These are phyloP conservation scores for Acrobasis suavella DNA, from an alignment of 2,888 invertebrate genomes.

Conservation along the genomic window DNA sequence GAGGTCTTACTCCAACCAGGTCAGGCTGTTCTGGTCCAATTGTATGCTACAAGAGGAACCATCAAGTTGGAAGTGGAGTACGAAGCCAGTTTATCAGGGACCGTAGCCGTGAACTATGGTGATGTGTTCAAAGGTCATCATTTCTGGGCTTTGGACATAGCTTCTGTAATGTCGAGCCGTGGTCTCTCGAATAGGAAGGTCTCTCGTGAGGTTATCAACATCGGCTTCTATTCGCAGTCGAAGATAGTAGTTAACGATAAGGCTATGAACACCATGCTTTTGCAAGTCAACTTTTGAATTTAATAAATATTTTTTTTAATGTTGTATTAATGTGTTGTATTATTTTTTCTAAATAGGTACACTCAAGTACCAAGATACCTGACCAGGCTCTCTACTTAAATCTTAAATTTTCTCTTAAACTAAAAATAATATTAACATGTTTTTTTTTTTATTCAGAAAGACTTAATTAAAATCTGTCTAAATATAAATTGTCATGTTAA, in stretches of 20 bases:
- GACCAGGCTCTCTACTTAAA: no score
- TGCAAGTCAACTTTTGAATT: slow-evolving; percentile 23
- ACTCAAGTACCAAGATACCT: no score
- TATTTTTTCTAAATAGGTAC: background rate
- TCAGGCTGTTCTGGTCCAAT: slow-evolving; percentile 38
- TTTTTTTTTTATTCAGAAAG: no score
- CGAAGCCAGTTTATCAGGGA: slow-evolving; percentile 42
- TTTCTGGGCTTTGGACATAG: slow-evolving; percentile 45
- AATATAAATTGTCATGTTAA: no score
- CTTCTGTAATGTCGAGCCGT: slow-evolving; percentile 33
- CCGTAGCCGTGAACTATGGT: slow-evolving; percentile 41
- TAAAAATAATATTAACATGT: no score
- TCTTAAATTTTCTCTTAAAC: no score
- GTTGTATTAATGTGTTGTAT: background rate
- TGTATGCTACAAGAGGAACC: slow-evolving; percentile 39
- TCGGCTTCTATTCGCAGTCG: slow-evolving; percentile 42
- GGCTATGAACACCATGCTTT: background rate
- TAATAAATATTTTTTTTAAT: slow-evolving; percentile 2
- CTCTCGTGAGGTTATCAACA: slow-evolving; percentile 39
- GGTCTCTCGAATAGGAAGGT: slow-evolving; percentile 27
- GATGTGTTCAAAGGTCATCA: slow-evolving; percentile 42
- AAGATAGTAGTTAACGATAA: slow-evolving; percentile 27
- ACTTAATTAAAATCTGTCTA: no score
- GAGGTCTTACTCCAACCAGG: slow-evolving; percentile 40
- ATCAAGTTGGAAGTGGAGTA: slow-evolving; percentile 46